Percentiles rank a stretch among this genome's conserved stretches.
phyloP scores from a whole-genome alignment of 2,113 vertebrate species.

The Hassar affinis region DNA sequence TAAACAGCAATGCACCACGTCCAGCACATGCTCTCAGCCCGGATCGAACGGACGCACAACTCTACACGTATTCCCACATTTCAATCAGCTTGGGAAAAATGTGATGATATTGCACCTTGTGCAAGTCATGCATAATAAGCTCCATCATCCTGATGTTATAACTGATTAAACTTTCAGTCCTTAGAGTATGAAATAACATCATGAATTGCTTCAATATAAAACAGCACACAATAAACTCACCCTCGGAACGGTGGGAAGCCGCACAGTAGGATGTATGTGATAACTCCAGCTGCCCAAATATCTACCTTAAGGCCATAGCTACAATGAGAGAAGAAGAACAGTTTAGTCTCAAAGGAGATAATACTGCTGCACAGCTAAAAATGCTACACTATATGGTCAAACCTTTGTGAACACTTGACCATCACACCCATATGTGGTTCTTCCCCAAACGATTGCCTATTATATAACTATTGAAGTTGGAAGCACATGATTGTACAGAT shows the following conservation, averaged over 20 bases:
- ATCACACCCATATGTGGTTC: neutral
- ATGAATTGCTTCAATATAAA: neutral
- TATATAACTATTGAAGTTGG: too few species aligned
- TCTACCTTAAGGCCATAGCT: slow-evolving; percentile 98
- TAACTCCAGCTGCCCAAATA: slow-evolving; percentile 97
- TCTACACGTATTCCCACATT: neutral
- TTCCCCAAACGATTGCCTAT: neutral
- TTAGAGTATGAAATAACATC: neutral
- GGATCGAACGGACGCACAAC: neutral
- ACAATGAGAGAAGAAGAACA: slow-evolving; percentile 50
- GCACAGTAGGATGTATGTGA: slow-evolving; percentile 95
- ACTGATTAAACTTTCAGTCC: neutral
- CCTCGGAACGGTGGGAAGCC: slow-evolving; percentile 96
- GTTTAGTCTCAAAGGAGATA: neutral
- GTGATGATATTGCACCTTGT: neutral
- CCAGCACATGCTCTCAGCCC: neutral
- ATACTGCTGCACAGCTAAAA: neutral
- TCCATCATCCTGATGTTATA: neutral
- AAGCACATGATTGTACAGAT: neutral
- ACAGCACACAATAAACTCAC: slow-evolving; percentile 70
- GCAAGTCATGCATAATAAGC: neutral
- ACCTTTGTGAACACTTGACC: neutral
- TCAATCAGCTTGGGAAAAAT: neutral
- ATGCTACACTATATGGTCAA: neutral
- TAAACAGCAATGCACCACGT: neutral